Evolutionary conservation across 2,113 vertebrate species (phyloP).

Genomic region (Pipra filicauda): DNA sequence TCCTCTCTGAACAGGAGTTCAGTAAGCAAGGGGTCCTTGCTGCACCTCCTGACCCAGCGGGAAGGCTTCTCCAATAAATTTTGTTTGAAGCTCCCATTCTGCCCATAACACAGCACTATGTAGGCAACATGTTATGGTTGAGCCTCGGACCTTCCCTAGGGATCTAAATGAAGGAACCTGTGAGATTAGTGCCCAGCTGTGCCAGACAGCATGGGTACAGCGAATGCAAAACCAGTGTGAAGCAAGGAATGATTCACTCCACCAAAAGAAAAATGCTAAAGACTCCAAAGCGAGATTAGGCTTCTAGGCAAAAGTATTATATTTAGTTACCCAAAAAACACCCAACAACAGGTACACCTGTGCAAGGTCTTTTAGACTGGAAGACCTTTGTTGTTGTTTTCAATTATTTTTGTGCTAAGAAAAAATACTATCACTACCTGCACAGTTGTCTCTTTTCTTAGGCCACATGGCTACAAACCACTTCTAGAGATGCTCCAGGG

Average conservation of each 20-base stretch:
- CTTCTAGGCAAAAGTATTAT: not conserved
- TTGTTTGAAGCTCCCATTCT: not conserved
- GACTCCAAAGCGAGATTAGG: not conserved
- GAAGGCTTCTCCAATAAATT: not conserved
- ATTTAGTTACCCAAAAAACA: accelerated
- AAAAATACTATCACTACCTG: not conserved
- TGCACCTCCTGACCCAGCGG: accelerated
- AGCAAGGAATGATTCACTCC: not conserved
- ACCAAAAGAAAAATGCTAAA: not conserved
- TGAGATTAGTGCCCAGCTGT: not conserved
- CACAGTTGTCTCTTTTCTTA: not conserved
- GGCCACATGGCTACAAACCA: not conserved
- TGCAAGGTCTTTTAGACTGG: not conserved
- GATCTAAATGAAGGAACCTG: accelerated
- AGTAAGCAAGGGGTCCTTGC: not conserved
- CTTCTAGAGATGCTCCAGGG: not conserved
- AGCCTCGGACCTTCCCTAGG: accelerated
- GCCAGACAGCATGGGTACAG: accelerated
- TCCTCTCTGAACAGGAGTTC: not conserved
- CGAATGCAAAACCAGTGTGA: not conserved
- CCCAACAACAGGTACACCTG: not conserved
- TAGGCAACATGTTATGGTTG: accelerated
- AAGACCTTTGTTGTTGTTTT: not conserved
- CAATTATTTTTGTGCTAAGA: not conserved
- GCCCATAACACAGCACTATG: accelerated